Base-by-base conservation (phyloP, 2,888 invertebrate genomes). In the Epirrita christyi region DNA sequence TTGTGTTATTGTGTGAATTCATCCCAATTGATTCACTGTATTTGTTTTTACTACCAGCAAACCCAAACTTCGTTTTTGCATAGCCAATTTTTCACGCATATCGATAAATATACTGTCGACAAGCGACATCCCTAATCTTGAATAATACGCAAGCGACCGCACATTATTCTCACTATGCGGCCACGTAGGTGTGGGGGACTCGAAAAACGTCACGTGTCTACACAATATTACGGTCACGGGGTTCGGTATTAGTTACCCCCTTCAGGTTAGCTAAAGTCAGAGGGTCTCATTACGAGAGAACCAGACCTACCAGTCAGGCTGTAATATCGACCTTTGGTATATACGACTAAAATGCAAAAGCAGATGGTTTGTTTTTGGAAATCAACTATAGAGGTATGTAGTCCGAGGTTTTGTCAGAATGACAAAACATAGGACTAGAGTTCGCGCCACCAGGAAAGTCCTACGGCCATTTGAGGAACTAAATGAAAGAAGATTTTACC, bases 101-200 rank as follows among this genome's bases (percentile, higher is more conserved):
- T 55, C 50, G 49, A 49, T 61, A 45, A 44, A 47, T 50, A 29
- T 29, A 43, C 21, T 11, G 43, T 57, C 44, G 34, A 49, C 43
- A 43, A 37, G 48, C 38, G 43, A 42, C 52, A 59, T 55, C 59
- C 49, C 55, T 59, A 59, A 32, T 34, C 40, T n/a, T 57, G 51
- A 61, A 49, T 47, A 53, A 55, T 57, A 51, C 38, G 48, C 34
- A 53, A 47, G 15, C 44, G 54, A 56, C 56, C 55, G 48, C 52
- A 56, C 52, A 59, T 61, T 55, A 52, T 42, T 64, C 55, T 27
- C 41, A 32, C 45, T 55, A 53, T 50, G 47, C 53, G 29, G 50
- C n/a, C 48, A 52, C 32, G 41, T 34, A 42, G 32, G n/a, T n/a
- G n/a, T n/a, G 32, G 15, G 27, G 43, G 8, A 38, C 42, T 28